Evolutionary conservation across 2,888 invertebrate genomes (phyloP), one percentile per base, ranked within the genome.

Genomic region (Xiphydria camelus): DNA sequence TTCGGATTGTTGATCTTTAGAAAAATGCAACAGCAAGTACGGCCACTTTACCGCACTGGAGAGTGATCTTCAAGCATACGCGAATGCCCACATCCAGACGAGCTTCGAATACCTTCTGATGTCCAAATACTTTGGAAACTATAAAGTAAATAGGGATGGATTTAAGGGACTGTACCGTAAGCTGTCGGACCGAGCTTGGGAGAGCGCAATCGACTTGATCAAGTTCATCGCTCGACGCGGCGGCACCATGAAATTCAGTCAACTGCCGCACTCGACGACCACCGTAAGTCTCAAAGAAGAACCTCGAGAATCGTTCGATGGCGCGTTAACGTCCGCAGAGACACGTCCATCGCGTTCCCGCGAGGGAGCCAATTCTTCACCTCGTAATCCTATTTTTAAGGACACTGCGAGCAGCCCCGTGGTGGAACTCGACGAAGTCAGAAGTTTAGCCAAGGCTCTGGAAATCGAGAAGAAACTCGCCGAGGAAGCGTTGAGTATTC

Each of bases 151-250:
- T 76, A 80, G 91, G 20, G 82, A 79, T 15, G 91, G 91, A 3
- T 90, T 92, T 75, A 82, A 83, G 59, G 86, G 85, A 65, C 74
- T 90, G 6, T 90, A 87, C 78, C 82, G 83, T 58, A 83, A 83
- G 45, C 75, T 89, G 6, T 88, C 91, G 0, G 91, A 92, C 59
- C 78, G 83, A 7, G 79, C 86, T 4, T 92, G 91, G 86, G 82
- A 83, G 10, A 83, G 88, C 62, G 81, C 83, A 21, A 84, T 90
- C 60, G 83, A 86, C 6, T 63, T 90, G n/a, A 88, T 91, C 61
- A 87, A 91, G 68, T 88, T 87, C 70, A 80, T 90, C 25, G 81
- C 87, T 1, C 82, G 83, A 72, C 85, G 92, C 64, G 91, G 91
- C 71, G 80, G 83, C 54, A 67, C 62, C 26, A 80, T 82, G 77